A percentile compares a stretch with the other conserved stretches of the same genome.
Conservation (phyloP, 2,113 vertebrate species). For the Callaeas wilsoni region DNA sequence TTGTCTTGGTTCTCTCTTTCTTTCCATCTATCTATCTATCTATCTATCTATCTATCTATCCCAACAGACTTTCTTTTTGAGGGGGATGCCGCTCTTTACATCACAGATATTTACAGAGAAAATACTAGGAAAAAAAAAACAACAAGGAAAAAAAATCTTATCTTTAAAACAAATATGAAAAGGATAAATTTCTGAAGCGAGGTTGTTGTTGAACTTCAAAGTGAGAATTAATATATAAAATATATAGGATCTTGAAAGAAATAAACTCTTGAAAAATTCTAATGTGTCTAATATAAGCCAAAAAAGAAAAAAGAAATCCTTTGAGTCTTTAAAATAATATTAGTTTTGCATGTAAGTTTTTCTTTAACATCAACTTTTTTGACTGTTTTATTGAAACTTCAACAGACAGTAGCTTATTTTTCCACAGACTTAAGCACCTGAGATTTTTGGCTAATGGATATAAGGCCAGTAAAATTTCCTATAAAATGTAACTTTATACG, state of each 20-base stretch:
- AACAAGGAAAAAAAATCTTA: not conserved
- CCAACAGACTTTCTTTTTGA: not conserved
- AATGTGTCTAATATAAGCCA: conserved; percentile 9
- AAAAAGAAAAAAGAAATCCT: not conserved
- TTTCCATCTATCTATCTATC: not conserved
- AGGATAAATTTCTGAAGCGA: not conserved
- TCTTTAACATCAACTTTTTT: conserved; percentile 57
- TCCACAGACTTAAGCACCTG: conserved; percentile 71
- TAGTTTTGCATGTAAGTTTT: conserved; percentile 63
- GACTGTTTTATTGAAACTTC: conserved; percentile 72
- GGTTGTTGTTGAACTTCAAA: conserved; percentile 16
- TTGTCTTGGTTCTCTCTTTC: not conserved
- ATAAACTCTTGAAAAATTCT: conserved; percentile 25
- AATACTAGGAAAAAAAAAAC: not conserved
- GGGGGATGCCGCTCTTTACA: not conserved
- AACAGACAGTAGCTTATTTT: conserved; percentile 77
- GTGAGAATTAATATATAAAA: not conserved
- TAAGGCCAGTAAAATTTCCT: conserved; percentile 67
- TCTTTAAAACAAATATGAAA: not conserved
- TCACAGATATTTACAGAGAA: not conserved
- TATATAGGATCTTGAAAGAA: conserved; percentile 13
- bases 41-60: not conserved
- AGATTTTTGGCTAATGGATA: conserved; percentile 74
- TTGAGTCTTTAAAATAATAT: conserved; percentile 61
- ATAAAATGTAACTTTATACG: conserved; percentile 69